Evolutionary conservation across 2,797 vertebrate species (phyloP).

Genomic region (Pagetopsis macropterus): DNA sequence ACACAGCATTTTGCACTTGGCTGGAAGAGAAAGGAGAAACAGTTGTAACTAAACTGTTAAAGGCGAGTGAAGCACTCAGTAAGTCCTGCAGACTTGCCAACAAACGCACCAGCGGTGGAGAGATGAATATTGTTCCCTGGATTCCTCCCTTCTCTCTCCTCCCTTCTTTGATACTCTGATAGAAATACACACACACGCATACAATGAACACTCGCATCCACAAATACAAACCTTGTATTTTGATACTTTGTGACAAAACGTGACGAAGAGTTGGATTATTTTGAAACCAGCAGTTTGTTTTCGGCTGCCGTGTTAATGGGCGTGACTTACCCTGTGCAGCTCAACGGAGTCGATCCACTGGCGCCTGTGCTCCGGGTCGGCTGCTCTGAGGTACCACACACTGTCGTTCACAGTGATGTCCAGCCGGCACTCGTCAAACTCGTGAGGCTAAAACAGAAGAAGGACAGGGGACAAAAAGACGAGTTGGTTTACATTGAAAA

Average conservation of each 20-base stretch:
- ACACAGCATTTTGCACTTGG: not conserved
- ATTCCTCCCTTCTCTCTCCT: conserved; percentile 72
- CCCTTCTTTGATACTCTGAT: conserved; percentile 76
- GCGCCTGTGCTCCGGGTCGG: conserved; percentile 91
- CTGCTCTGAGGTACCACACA: conserved; percentile 95
- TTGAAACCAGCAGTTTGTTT: not conserved
- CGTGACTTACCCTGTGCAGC: conserved; percentile 89
- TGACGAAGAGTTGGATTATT: conserved; percentile 3
- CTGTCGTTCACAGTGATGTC: conserved; percentile 96
- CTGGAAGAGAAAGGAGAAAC: conserved; percentile 1
- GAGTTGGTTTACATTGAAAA: not conserved
- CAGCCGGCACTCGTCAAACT: conserved; percentile 96
- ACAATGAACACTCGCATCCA: conserved; percentile 21
- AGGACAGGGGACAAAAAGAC: not conserved
- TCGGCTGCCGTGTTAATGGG: conserved; percentile 1
- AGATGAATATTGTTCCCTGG: conserved; percentile 72
- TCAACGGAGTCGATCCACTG: conserved; percentile 94
- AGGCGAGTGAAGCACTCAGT: conserved; percentile 12
- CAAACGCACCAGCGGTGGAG: conserved; percentile 72
- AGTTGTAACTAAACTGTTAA: not conserved
- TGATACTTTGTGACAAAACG: conserved; percentile 9
- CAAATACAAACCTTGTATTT: conserved; percentile 26
- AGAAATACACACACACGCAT: conserved; percentile 64
- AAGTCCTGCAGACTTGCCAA: conserved; percentile 43
- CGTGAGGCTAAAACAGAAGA: conserved; percentile 85